A percentile compares a stretch with the other conserved stretches of the same genome.
Conservation (phyloP, 2,113 vertebrate species). For the Gavialis gangeticus region DNA sequence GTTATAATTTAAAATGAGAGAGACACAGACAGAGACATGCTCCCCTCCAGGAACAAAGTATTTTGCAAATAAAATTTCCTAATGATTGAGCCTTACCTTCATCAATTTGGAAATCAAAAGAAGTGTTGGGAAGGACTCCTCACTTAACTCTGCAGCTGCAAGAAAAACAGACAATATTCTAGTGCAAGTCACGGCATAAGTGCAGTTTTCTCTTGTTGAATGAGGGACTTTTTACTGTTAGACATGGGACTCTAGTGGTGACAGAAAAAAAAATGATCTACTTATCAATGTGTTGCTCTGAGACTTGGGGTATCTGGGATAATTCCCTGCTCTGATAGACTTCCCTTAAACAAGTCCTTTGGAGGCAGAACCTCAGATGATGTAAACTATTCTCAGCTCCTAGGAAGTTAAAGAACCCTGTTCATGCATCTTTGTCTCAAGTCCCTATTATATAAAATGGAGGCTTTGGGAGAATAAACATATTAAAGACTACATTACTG, state of each 20-base stretch:
- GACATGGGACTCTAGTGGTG: background rate
- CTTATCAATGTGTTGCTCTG: background rate
- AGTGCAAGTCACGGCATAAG: background rate
- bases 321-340: background rate
- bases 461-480: background rate
- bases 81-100: constrained; percentile 84
- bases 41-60: background rate
- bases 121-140: constrained; percentile 92
- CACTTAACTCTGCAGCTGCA: constrained; percentile 91
- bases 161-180: constrained; percentile 1
- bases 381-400: background rate
- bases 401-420: background rate
- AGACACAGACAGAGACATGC: too few relatives aligned
- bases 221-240: background rate
- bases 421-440: background rate
- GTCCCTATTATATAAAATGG: background rate
- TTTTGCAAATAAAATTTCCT: background rate
- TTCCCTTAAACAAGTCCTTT: background rate
- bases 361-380: background rate
- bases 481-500: background rate
- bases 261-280: background rate
- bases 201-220: background rate
- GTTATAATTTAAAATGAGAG: background rate
- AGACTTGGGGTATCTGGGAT: fast-evolving
- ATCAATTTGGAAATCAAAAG: constrained; percentile 94